Percentiles rank a stretch among this genome's conserved stretches.
Evolutionary conservation across 2,113 vertebrate genomes (phyloP).

Genomic region (Parotia lawesii): DNA sequence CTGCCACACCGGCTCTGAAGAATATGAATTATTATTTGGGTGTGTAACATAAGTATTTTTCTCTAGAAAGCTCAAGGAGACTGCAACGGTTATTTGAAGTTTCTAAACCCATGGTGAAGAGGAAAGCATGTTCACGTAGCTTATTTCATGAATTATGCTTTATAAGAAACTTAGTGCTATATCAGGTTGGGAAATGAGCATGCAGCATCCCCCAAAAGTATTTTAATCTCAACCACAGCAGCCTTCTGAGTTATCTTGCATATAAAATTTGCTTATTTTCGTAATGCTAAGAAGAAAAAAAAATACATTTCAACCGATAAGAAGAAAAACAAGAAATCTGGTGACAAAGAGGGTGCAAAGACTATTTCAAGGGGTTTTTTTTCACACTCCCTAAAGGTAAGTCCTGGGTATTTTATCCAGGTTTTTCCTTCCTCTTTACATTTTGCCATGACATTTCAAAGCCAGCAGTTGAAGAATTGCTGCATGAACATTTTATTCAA

Average conservation of each 20-base stretch:
- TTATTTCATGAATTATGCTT: neutral
- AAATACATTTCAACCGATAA: neutral
- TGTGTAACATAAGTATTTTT: neutral
- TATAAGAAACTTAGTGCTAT: neutral
- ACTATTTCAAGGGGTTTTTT: accelerated
- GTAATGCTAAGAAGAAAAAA: neutral
- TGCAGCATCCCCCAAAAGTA: accelerated
- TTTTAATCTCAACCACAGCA: neutral
- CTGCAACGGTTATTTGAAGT: neutral
- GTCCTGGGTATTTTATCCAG: neutral
- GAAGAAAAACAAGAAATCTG: neutral
- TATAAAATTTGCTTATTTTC: neutral
- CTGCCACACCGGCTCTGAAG: neutral
- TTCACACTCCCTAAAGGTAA: neutral
- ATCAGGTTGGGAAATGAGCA: neutral
- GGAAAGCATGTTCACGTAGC: neutral
- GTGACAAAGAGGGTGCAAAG: neutral
- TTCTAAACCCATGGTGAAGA: neutral
- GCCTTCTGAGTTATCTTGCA: neutral
- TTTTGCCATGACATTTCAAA: neutral
- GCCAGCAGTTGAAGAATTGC: neutral
- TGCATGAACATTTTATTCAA: neutral
- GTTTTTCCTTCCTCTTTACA: neutral
- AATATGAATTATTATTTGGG: neutral
- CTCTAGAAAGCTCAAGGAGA: neutral